phyloP scores from a whole-genome alignment of 2,113 vertebrate species.

The Anoura caudifer region DNA sequence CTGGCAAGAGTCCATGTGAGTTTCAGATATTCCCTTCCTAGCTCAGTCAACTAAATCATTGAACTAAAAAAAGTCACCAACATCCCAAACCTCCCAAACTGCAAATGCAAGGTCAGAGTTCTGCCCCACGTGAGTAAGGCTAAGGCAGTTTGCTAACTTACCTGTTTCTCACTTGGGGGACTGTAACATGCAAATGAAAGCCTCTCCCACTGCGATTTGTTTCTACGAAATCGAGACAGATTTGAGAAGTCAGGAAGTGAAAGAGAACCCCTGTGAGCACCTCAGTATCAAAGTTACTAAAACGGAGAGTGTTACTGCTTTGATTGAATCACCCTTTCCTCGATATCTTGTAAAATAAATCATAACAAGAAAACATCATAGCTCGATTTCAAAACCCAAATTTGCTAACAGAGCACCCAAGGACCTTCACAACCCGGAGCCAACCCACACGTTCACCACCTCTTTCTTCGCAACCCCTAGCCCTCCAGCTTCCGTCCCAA shows the following conservation, averaged over 20 bases:
- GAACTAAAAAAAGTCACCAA: neutral
- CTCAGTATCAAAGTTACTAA: neutral
- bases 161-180: neutral
- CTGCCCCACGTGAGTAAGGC: neutral
- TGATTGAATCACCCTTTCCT: neutral
- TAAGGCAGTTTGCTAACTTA: neutral
- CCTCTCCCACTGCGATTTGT: neutral
- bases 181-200: neutral
- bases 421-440: neutral
- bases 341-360: constrained; percentile 2
- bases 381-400: constrained; percentile 36
- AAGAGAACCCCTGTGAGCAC: neutral
- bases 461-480: neutral
- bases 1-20: neutral
- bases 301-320: neutral
- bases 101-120: constrained; percentile 1
- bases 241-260: neutral
- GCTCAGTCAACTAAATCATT: neutral
- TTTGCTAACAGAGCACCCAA: neutral
- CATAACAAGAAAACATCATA: neutral
- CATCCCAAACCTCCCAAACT: neutral
- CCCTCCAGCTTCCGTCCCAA: neutral
- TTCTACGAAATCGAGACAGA: neutral
- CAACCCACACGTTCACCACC: neutral
- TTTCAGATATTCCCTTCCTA: neutral